Evolutionary conservation across 2,888 invertebrate species (phyloP), one percentile per base, ranked within the genome.

Genomic region (Drosophila greeni): DNA sequence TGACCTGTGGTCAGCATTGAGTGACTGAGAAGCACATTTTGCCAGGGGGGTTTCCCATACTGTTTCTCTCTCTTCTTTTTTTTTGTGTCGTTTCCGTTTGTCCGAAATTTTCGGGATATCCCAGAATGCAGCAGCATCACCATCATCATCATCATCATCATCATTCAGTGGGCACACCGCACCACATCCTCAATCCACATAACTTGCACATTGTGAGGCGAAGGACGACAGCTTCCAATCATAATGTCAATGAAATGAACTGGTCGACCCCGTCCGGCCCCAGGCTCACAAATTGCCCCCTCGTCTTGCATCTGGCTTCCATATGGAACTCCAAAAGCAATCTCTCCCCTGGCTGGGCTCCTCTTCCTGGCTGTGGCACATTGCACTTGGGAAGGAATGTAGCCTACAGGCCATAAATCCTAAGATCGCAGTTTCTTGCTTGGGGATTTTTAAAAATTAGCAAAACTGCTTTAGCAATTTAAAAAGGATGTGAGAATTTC

Each of bases 241-340:
- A 82, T 76, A 78, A 80, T 82, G 81, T 56, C 83, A 72, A 80
- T 83, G 70, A 80, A 68, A 53, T 59, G 51, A 58, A 68, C 68
- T 51, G 58, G 23, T 43, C 43, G 12, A n/a, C 16, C 52, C 52
- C n/a, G 9, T 26, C 26, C 12, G 29, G 20, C 16, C 18, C 18
- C 14, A 16, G 18, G 24, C 26, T 12, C 1, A 29, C 18, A 45
- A 45, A 29, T 45, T 29, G 45, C 26, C n/a, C 2, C 26, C n/a
- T 2, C 11, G 9, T 6, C 53, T 12, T 31, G 24, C 23, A 4
- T 18, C 45, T 39, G 49, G 36, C 18, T 57, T 37, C 24, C 39
- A 45, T 57, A 57, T n/a, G 23, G n/a, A 59, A 45, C 59, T 59
- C 37, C 59, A 34, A 45, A 45, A 33, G 59, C 45, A 58, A 43